These are phyloP conservation scores for Acleris cristana DNA, from an alignment of 2,888 invertebrate genomes.

Conservation along the genomic window DNA sequence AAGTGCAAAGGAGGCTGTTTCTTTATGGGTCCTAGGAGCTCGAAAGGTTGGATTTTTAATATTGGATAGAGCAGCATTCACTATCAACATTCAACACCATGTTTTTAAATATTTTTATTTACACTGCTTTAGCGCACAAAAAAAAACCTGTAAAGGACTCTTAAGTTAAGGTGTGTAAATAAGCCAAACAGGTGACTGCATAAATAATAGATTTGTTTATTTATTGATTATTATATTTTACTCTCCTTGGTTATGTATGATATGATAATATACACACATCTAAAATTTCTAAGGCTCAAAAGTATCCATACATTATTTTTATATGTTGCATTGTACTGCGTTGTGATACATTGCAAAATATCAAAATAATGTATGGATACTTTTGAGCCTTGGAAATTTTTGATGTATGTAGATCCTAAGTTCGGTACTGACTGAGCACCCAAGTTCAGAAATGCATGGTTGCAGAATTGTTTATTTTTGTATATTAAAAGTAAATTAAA, in stretches of 20 bases:
- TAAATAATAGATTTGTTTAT: not conserved
- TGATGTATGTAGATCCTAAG: too few species aligned
- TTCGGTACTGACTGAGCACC: too few species aligned
- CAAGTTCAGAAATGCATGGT: too few species aligned
- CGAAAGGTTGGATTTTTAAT: constrained; percentile 90
- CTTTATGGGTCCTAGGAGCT: constrained; percentile 96
- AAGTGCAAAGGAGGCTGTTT: constrained; percentile 96
- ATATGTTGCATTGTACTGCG: too few species aligned
- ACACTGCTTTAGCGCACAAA: constrained; percentile 51
- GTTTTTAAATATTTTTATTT: constrained; percentile 43
- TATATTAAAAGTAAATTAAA: too few species aligned
- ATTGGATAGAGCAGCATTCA: constrained; percentile 52
- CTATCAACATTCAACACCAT: constrained; percentile 50
- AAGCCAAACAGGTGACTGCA: too few species aligned
- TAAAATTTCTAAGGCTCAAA: too few species aligned
- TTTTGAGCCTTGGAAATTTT: too few species aligned
- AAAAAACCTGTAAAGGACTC: not conserved
- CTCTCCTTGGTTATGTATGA: not conserved
- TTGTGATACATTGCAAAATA: too few species aligned
- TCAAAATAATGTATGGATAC: not conserved
- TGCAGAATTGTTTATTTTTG: too few species aligned
- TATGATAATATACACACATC: too few species aligned
- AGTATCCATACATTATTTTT: too few species aligned
- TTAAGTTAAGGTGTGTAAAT: not conserved
- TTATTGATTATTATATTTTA: not conserved